Evolutionary conservation across 2,113 vertebrate genomes (phyloP), one percentile per base, ranked within the genome.

Genomic region (Grammomys surdaster): DNA sequence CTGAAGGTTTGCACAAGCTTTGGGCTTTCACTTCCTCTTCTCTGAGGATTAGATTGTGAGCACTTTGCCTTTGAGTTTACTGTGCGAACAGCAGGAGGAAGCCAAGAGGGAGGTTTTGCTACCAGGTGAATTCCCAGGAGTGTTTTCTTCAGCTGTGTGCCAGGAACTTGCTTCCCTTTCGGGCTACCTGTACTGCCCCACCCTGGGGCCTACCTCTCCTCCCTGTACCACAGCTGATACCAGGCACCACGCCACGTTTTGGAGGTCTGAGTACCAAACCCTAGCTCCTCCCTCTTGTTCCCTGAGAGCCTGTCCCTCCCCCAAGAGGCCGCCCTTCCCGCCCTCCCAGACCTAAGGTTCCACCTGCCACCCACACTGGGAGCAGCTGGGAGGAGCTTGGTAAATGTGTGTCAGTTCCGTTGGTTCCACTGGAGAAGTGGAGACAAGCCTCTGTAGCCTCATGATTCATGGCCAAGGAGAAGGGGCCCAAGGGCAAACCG

Each of bases 1-100:
- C 85, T 26, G 0, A 24, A 26, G 31, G 73, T 86, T 92, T 95
- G 92, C 95, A 95, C 67, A 92, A 86, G 40, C 48, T 69, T 84
- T 67, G 24, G 31, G 67, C 80, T 95, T 93, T 93, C 46, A 0
- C 92, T 98, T 97, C 97, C 92, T 90, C 88, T 87, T 67, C 80
- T 94, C 92, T 17, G 86, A 67, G 58, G 51, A 33, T 22, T 36
- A 69, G 67, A 33, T 60, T 60, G 16, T 24, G 78, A 69, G 43
- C 40, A 13, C 63, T 81, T 93, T 56, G 56, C 93, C 81, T 94
- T 70, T 43, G 5, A 60, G 76, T 56, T 65, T 14, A 0, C 40
- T 0, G 3, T 19, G 28, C n/a, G 43, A 76, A 46, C 40, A 7
- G 3, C 63, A 14, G 36, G 46, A 65, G 84, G 22, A 69, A 80